Percentiles rank a stretch among this genome's conserved stretches.
Conservation (phyloP, 2,113 vertebrate species). For the Petrocephalus zakoni region DNA sequence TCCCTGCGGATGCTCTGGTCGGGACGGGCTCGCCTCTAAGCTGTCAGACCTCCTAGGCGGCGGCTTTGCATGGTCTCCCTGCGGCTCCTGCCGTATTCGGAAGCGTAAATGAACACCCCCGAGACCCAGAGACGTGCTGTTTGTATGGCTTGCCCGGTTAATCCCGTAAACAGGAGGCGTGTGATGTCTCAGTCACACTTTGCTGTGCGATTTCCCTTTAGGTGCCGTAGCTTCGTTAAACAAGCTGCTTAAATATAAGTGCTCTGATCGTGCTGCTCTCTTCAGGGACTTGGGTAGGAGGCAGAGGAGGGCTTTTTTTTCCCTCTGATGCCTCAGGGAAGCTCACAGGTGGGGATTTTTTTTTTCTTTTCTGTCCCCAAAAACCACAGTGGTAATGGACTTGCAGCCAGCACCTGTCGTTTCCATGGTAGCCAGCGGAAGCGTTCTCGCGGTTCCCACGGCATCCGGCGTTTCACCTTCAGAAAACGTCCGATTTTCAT, state of each 20-base stretch:
- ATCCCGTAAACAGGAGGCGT: background rate
- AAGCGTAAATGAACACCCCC: background rate
- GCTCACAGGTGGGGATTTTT: constrained; percentile 11
- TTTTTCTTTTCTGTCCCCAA: constrained; percentile 49
- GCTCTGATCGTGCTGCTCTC: background rate
- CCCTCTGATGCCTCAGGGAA: background rate
- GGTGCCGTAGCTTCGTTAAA: constrained; percentile 18
- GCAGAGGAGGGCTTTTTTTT: background rate
- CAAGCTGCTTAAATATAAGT: constrained; percentile 17
- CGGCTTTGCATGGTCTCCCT: background rate
- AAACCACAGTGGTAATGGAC: constrained; percentile 30
- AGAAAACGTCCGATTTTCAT: background rate
- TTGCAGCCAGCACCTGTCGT: background rate
- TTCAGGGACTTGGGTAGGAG: background rate
- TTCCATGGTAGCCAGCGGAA: background rate
- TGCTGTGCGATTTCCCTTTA: constrained; percentile 13
- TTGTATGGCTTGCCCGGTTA: background rate
- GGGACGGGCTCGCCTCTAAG: background rate
- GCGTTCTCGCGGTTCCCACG: background rate
- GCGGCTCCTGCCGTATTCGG: background rate
- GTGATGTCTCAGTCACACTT: background rate
- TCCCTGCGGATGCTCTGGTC: background rate
- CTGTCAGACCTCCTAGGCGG: background rate
- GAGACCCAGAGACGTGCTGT: background rate
- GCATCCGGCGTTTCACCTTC: background rate